phyloP scores from a whole-genome alignment of 2,113 vertebrate genomes.

The Guaruba guarouba region DNA sequence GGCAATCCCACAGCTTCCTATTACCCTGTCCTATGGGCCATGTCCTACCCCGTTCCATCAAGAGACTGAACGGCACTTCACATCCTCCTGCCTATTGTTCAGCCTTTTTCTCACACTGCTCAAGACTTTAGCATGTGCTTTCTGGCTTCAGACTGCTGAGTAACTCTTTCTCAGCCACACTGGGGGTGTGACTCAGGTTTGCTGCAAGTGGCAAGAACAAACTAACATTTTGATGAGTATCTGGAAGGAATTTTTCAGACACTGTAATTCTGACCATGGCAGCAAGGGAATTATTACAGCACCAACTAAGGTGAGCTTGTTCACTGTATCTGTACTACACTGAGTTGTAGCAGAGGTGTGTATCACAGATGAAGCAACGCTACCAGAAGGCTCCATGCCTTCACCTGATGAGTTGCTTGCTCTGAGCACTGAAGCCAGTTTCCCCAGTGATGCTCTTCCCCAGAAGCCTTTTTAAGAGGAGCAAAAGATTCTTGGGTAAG shows the following conservation, averaged over 20 bases:
- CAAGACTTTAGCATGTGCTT: not conserved
- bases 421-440: not conserved
- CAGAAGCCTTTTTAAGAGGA: not conserved
- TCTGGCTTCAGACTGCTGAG: not conserved
- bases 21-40: not conserved
- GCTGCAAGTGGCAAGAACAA: not conserved
- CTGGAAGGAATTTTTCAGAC: not conserved
- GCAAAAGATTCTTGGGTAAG: not conserved
- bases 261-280: not conserved
- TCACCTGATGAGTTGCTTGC: rapidly evolving
- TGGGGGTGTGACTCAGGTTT: not conserved
- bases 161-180: not conserved
- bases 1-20: not conserved
- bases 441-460: not conserved
- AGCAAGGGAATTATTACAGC: not conserved
- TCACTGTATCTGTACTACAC: not conserved
- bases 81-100: not conserved
- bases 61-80: not conserved
- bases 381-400: not conserved
- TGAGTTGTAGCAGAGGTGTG: not conserved
- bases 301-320: not conserved
- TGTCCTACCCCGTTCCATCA: rapidly evolving
- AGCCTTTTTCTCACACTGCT: not conserved
- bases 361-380: not conserved
- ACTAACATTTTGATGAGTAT: not conserved